These are phyloP conservation scores for Drosophila lutescens DNA, from an alignment of 2,888 invertebrate genomes.

Conservation along the genomic window DNA sequence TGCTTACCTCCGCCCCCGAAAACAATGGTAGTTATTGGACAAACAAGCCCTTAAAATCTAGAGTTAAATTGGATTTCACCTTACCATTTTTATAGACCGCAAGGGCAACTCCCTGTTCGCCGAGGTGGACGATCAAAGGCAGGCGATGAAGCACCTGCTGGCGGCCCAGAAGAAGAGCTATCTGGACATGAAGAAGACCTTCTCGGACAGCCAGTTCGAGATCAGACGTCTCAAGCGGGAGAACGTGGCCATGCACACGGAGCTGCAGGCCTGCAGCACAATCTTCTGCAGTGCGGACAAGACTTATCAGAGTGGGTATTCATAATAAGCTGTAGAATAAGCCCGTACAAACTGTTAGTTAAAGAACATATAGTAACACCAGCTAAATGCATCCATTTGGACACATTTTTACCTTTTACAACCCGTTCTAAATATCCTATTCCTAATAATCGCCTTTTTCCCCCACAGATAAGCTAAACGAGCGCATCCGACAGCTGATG, in stretches of 20 bases:
- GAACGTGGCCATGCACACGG: constrained; percentile 83
- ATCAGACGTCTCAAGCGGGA: constrained; percentile 83
- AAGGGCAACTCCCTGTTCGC: constrained; percentile 88
- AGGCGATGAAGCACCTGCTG: constrained; percentile 87
- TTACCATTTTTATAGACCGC: constrained; percentile 83
- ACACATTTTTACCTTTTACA: no score
- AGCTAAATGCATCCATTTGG: no score
- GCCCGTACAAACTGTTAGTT: no score
- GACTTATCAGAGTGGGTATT: constrained; percentile 78
- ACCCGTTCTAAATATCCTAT: no score
- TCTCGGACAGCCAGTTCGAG: constrained; percentile 81
- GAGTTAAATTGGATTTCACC: not conserved
- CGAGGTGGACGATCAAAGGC: constrained; percentile 88
- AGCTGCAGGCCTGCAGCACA: constrained; percentile 81
- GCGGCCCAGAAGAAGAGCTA: constrained; percentile 87
- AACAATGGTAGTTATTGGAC: constrained; percentile 65
- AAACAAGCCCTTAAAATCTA: fast-evolving
- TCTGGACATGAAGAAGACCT: constrained; percentile 84
- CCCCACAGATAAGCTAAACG: constrained; percentile 79
- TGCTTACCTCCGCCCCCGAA: constrained; percentile 74
- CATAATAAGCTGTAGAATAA: no score
- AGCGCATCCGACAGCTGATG: constrained; percentile 77
- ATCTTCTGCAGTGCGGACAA: constrained; percentile 83
- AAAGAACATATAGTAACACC: no score
- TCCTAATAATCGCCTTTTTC: not conserved